Base-by-base conservation (phyloP, 2,797 vertebrate species). In the Falco peregrinus region DNA sequence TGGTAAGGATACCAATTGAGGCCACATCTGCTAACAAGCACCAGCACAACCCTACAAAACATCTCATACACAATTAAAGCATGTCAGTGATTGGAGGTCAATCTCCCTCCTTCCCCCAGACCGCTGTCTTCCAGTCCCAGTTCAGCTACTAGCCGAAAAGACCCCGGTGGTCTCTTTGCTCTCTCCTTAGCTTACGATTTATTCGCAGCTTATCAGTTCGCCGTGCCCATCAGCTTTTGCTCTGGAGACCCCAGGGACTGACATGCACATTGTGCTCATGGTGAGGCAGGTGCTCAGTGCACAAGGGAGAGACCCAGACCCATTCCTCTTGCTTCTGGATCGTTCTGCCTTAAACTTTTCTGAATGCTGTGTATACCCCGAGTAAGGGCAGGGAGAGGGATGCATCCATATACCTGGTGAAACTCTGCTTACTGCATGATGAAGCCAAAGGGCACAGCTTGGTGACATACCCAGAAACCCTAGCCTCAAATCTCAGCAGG, bases 381-480 rank as follows among this genome's bases (percentile, higher is more conserved):
- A 63, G 35, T 4, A 63, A 67, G 15, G 24, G 13, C 33, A 81
- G 28, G 21, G 37, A 82, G 19, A 88, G 13, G 11, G 39, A 63
- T 9, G 13, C 16, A 14, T 1, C 21, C 3, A 0, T 0, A 0
- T 8, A 16, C 13, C 16, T 13, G 25, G 20, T 16, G 35, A 87
- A 80, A 50, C 8, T 7, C 28, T 39, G 5, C 29, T 48, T 47
- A 22, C 48, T 31, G 25, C 20, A 11, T 3, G 11, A 45, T 9
- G 22, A 57, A 70, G 26, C 35, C 47, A 56, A 76, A 48, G 56
- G 16, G 13, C 43, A 39, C 47, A 13, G 24, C 22, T 20, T 68
- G 33, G 16, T 47, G 48, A 53, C 45, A 48, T 6, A 53, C 5
- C 15, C 28, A 29, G 33, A 16, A 79, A 41, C 37, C 8, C 22